Percentiles rank a stretch among this genome's conserved stretches.
These are phyloP conservation scores for Hydropotes inermis DNA, from an alignment of 2,113 vertebrate genomes.

Conservation along the genomic window DNA sequence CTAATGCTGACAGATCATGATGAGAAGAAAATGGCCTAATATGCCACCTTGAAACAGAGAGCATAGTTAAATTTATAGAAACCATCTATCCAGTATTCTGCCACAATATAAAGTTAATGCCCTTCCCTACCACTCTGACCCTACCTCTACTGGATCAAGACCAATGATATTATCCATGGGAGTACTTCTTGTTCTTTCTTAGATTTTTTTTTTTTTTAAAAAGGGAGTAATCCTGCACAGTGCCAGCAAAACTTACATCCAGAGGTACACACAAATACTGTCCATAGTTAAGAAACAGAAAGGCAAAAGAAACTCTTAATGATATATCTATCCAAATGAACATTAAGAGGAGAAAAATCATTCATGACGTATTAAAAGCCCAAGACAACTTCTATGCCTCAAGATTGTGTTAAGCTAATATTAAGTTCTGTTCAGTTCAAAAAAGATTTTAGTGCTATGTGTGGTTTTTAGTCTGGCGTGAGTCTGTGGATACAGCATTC, in stretches of 20 bases:
- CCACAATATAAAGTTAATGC: not conserved
- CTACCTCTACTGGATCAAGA: not conserved
- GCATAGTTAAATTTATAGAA: not conserved
- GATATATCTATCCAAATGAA: not conserved
- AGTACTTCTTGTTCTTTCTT: constrained; percentile 2
- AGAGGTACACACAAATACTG: not conserved
- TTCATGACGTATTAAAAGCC: not conserved
- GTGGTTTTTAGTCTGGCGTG: not conserved
- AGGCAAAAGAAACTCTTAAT: not conserved
- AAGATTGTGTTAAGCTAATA: not conserved
- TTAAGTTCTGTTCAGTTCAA: not conserved
- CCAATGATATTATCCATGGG: not conserved
- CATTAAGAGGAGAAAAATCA: constrained; percentile 28
- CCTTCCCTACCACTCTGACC: not conserved
- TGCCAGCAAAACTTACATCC: constrained; percentile 33
- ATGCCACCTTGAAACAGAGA: not conserved
- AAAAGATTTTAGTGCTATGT: not conserved
- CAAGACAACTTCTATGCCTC: not conserved
- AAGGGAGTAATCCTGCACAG: not conserved
- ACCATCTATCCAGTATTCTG: not conserved
- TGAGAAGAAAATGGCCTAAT: not conserved
- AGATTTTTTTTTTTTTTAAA: not conserved
- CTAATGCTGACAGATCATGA: not conserved
- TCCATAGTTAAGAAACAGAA: constrained; percentile 14
- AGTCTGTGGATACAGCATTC: not conserved